Base-by-base conservation (phyloP, 2,888 invertebrate genomes). In the Blastobasis lacticolella region DNA sequence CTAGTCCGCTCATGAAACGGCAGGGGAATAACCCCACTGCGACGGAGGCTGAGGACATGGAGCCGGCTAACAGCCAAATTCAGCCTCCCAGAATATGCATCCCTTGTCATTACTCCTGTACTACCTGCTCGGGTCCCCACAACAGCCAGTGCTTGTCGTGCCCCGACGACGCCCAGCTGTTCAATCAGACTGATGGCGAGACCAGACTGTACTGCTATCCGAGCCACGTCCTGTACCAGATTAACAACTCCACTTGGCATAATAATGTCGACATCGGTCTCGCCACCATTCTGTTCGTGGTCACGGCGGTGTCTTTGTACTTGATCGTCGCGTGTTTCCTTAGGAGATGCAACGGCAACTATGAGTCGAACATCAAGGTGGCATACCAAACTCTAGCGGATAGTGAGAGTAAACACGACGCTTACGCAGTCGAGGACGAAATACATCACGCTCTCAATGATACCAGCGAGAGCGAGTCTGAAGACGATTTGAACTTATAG, bases 61-160 rank as follows among this genome's bases (percentile, higher is more conserved):
- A 79, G 60, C 61, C 73, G 23, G 49, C 56, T n/a, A 62, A 58
- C 49, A 37, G 44, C 43, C 59, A 60, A 49, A 65, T 67, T 38
- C 73, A 71, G 63, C 61, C 71, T 41, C 85, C 83, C 6, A 74
- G 76, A 38, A 79, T 86, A 49, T 94, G 94, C 68, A 77, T 90
- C 3, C 79, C 86, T 38, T 95, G 95, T 71, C 94, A 95, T 78
- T 94, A 94, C 73, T 90, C 92, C n/a, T 95, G 95, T 72, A 88
- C 89, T 53, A 87, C 88, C 7, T 95, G 95, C 68, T 76, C 81
- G 6, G 94, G 94, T 7, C 91, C 94, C 6, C 89, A 90, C 61
- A 91, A 92, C 75, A 90, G 90, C 66, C 91, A 94, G 65, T 95
- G 94, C 73, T 76, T 86, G 45, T 80, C 90, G 5, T 95, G 94